phyloP scores from a whole-genome alignment of 35 echinoderm and acorn worm species.

The Nesometra sesokonis region DNA sequence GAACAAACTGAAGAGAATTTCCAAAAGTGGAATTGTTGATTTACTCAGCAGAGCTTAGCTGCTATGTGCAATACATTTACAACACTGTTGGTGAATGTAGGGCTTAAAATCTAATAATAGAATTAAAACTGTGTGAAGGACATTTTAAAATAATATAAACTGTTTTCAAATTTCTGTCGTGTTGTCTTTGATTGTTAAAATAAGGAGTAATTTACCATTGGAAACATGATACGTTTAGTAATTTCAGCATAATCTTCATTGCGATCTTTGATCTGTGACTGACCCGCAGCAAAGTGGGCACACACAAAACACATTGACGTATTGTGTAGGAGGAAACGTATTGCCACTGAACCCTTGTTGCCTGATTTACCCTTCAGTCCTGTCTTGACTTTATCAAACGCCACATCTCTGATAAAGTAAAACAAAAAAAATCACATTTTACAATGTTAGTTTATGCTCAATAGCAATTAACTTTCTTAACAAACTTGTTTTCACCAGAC shows the following conservation, averaged over 20 bases:
- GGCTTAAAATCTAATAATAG: too few species aligned
- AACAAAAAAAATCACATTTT: too few species aligned
- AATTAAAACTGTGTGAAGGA: too few species aligned
- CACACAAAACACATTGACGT: conserved; percentile 90
- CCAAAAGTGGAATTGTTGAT: too few species aligned
- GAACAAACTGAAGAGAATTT: too few species aligned
- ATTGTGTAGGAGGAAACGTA: conserved; percentile 67
- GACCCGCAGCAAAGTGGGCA: conserved; percentile 86
- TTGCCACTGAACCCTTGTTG: conserved; percentile 90
- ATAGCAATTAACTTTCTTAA: neutral
- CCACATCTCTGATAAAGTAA: conserved; percentile 53
- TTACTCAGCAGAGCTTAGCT: too few species aligned
- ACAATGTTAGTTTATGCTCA: neutral
- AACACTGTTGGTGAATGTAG: too few species aligned
- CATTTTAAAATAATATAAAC: too few species aligned
- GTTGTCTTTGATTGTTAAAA: too few species aligned
- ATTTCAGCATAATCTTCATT: conserved; percentile 92
- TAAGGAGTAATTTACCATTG: conserved; percentile 61
- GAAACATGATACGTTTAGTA: conserved; percentile 79
- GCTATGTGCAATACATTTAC: too few species aligned
- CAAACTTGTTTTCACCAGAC: too few species aligned
- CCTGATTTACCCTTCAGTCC: conserved; percentile 79
- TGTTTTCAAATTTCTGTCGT: too few species aligned
- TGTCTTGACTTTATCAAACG: conserved; percentile 79
- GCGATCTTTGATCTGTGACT: conserved; percentile 87